Percentiles rank a stretch among this genome's conserved stretches.
phyloP scores from a whole-genome alignment of 2,113 vertebrate species.

The Dermatemys mawii region DNA sequence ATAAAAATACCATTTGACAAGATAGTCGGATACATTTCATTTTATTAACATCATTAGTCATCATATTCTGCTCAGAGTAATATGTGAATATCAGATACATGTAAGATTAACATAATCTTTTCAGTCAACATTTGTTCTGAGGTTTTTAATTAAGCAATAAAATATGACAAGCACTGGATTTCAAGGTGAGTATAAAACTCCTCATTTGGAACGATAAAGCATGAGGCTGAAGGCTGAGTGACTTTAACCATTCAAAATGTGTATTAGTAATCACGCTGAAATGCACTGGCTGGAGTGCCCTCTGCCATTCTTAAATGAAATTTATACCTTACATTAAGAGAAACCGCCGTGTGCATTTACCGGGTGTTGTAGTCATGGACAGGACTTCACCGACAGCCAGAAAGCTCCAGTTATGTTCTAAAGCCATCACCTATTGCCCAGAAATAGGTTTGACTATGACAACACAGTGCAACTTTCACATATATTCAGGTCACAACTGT shows the following conservation, averaged over 20 bases:
- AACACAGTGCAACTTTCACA: not conserved
- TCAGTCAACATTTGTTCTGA: slow-evolving; percentile 62
- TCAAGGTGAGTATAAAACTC: not conserved
- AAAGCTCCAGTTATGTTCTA: slow-evolving; percentile 1
- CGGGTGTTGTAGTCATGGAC: not conserved
- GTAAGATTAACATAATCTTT: slow-evolving; percentile 61
- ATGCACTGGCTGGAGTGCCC: not conserved
- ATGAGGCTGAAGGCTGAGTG: slow-evolving; percentile 4
- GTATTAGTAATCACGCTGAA: not conserved
- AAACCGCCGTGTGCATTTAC: not conserved
- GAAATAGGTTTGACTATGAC: not conserved
- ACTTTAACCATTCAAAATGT: slow-evolving; percentile 21
- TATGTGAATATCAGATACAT: slow-evolving; percentile 43
- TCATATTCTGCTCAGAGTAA: slow-evolving; percentile 59
- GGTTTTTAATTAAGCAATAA: slow-evolving; percentile 69
- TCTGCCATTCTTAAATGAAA: not conserved
- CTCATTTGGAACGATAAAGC: not conserved
- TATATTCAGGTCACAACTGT: not conserved
- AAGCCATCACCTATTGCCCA: not conserved
- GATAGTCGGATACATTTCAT: slow-evolving; percentile 58
- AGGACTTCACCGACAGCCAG: not conserved
- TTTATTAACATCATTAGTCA: slow-evolving; percentile 65
- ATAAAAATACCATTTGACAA: slow-evolving; percentile 61
- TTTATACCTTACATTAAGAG: not conserved
- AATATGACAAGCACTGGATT: slow-evolving; percentile 39